Conservation (phyloP, 2,797 vertebrate species). For the Basileuterus tristriatus region DNA sequence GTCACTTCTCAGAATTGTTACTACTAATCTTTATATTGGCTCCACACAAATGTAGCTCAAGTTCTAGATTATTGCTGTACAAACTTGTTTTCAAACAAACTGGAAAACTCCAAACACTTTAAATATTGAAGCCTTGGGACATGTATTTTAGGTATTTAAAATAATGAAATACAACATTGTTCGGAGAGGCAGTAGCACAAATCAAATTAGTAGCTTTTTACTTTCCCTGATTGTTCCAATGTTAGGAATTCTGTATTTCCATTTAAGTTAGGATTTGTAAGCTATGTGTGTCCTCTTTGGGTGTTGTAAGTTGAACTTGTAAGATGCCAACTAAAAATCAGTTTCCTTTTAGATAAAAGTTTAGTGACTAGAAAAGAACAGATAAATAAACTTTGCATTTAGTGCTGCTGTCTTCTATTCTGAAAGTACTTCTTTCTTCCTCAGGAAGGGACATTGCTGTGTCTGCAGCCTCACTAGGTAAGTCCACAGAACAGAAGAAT, state of each 20-base stretch:
- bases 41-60: background rate
- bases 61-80: background rate
- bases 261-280: background rate
- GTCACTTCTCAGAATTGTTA: background rate
- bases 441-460: background rate
- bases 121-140: background rate
- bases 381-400: background rate
- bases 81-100: background rate
- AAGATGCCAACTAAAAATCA: background rate
- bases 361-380: background rate
- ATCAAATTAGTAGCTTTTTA: background rate
- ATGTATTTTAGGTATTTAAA: background rate
- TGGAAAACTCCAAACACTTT: background rate
- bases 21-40: background rate
- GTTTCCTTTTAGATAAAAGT: background rate
- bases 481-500: background rate
- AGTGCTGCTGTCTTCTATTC: background rate
- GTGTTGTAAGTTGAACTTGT: background rate
- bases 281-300: background rate
- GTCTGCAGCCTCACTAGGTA: background rate
- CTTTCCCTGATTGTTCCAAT: background rate
- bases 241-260: background rate
- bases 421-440: constrained; percentile 29
- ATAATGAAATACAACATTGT: fast-evolving
- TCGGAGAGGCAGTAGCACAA: background rate